These are phyloP conservation scores for Carassius carassius DNA, from an alignment of 2,113 vertebrate genomes.

Conservation along the genomic window DNA sequence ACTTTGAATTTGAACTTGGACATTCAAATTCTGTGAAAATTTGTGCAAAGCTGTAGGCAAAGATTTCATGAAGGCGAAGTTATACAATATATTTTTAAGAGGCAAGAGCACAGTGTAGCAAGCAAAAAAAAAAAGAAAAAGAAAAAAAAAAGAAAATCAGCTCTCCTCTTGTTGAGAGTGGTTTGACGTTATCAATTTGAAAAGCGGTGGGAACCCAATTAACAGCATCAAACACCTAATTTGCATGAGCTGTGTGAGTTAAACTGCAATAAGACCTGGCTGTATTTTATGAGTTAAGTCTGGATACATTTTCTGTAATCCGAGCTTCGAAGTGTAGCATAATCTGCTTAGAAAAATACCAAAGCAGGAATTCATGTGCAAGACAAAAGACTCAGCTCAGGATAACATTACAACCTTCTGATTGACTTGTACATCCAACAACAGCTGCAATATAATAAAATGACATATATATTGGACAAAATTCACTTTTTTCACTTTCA, in stretches of 20 bases:
- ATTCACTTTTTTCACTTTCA: no score
- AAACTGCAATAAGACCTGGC: conserved; percentile 42
- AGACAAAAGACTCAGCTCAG: conserved; percentile 26
- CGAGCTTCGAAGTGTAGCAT: conserved; percentile 36
- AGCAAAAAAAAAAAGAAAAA: conserved; percentile 28
- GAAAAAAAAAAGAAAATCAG: conserved; percentile 54
- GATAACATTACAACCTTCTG: conserved; percentile 12
- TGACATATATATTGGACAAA: background rate
- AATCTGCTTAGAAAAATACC: conserved; percentile 55
- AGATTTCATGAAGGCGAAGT: conserved; percentile 5
- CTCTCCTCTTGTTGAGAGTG: conserved; percentile 76
- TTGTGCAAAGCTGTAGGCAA: background rate
- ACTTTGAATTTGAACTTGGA: background rate
- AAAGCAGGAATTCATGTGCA: conserved; percentile 41
- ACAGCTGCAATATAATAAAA: background rate
- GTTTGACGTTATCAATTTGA: conserved; percentile 80
- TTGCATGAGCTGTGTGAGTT: conserved; percentile 78
- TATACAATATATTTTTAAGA: conserved; percentile 10
- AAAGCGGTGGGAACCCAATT: conserved; percentile 83
- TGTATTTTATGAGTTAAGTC: conserved; percentile 40
- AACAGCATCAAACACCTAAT: conserved; percentile 84
- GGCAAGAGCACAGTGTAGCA: background rate
- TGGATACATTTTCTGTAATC: conserved; percentile 52
- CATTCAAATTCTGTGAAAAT: background rate
- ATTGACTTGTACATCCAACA: conserved; percentile 5